These are phyloP conservation scores for Phylloscopus trochilus DNA, from an alignment of 2,113 vertebrate genomes.

Conservation along the genomic window DNA sequence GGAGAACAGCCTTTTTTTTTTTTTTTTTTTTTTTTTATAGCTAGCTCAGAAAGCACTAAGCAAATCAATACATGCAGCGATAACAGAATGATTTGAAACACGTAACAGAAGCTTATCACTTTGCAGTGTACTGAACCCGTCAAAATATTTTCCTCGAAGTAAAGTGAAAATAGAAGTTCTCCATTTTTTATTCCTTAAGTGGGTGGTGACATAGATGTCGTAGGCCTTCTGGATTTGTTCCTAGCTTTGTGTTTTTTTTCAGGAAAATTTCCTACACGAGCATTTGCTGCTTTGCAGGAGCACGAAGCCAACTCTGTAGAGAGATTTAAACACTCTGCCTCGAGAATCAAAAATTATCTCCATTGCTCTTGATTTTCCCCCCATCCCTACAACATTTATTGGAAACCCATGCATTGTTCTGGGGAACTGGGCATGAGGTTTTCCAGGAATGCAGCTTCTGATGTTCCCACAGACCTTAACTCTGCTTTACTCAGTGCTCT, in stretches of 20 bases:
- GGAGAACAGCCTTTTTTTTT: constrained; percentile 64
- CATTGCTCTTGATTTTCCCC: background rate
- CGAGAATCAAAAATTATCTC: constrained; percentile 1
- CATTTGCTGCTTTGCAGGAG: constrained; percentile 16
- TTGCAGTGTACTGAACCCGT: constrained; percentile 62
- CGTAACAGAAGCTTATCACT: constrained; percentile 74
- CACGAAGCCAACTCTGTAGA: background rate
- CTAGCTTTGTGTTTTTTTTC: constrained; percentile 46
- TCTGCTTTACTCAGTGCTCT: background rate
- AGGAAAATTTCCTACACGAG: background rate
- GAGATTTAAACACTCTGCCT: background rate
- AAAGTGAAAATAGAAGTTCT: constrained; percentile 64
- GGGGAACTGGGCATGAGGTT: background rate
- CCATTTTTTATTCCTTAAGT: constrained; percentile 60
- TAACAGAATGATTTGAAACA: constrained; percentile 77
- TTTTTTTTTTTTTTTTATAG: constrained; percentile 71
- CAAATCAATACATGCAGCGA: constrained; percentile 75
- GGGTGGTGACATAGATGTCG: constrained; percentile 47
- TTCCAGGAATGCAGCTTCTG: background rate
- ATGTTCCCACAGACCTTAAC: background rate
- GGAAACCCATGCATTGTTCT: background rate
- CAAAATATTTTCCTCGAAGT: constrained; percentile 76
- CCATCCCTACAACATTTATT: background rate
- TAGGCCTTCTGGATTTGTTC: constrained; percentile 50
- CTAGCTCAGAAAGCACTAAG: constrained; percentile 62